phyloP scores from a whole-genome alignment of 2,113 vertebrate genomes.

The Catharus fuscescens region DNA sequence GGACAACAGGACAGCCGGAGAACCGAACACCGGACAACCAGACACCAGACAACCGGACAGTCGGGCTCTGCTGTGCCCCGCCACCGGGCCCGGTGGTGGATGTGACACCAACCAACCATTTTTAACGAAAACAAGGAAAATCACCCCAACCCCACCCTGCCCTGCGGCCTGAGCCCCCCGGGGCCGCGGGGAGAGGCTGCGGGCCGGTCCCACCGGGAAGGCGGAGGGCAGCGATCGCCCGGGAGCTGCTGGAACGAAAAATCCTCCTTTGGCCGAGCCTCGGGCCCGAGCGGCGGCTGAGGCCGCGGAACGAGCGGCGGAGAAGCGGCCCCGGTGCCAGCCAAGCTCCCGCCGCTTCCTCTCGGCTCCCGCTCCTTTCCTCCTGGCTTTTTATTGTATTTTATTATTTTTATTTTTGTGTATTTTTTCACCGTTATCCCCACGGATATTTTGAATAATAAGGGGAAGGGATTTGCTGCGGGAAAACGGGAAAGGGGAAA shows the following conservation, averaged over 20 bases:
- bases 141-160: not conserved
- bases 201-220: not conserved
- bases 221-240: too few relatives aligned
- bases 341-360: not conserved
- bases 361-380: not conserved
- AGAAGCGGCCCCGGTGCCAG: not conserved
- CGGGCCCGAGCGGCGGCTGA: not conserved
- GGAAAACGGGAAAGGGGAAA: not conserved
- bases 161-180: not conserved
- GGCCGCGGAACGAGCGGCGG: not conserved
- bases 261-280: not conserved
- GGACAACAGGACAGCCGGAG: too few relatives aligned
- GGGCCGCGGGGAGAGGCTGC: not conserved
- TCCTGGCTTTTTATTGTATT: not conserved
- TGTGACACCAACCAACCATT: not conserved
- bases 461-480: not conserved
- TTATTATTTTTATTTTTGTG: not conserved
- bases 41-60: too few relatives aligned
- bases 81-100: not conserved
- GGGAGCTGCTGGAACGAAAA: not conserved
- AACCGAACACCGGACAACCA: not conserved
- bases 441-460: not conserved
- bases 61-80: not conserved
- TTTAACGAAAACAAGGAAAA: not conserved
- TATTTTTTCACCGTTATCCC: not conserved